Base-by-base conservation (phyloP, 2,888 invertebrate genomes). In the Ceriagrion tenellum region DNA sequence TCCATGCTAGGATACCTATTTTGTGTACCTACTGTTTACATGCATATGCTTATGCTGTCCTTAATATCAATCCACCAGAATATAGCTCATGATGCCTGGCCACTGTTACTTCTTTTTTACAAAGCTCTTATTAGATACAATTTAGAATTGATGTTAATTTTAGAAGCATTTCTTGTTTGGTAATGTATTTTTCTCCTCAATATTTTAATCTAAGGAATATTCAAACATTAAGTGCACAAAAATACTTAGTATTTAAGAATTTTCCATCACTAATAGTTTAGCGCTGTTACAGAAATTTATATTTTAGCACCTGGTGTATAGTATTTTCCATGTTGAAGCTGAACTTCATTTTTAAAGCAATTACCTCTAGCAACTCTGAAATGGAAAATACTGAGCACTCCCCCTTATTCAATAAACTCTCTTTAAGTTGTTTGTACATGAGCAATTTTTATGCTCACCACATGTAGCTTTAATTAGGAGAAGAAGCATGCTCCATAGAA, bases 101-200 rank as follows among this genome's bases (percentile, higher is more conserved):
- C 3, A 47, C 18, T 47, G 26, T 69, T 69, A 69, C n/a, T 47
- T 69, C 47, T 69, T 69, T 93, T 12, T 93, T 93, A 23, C 16
- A 40, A 69, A 40, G 93, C 93, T 69, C 69, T 35, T 69, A 16
- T 63, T 69, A 40, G 69, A 69, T 59, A 59, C 59, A 26, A n/a
- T 69, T 74, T 93, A 93, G 93, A 26, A 69, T 93, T 93, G 93
- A 47, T 93, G 93, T 93, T 93, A 69, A 63, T 69, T 40, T 69
- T 93, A 93, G 93, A 93, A 69, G 69, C n/a, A 55, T 26, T 69
- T 74, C n/a, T 93, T 63, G 26, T 40, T 91, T 91, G 30, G 30
- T 18, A 18, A 35, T 81, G 81, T 35, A 35, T 81, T 81, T 13
- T 81, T 81, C 81, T 81, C 81, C 26, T 81, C 81, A 81, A 35